Evolutionary conservation across 2,797 vertebrate genomes (phyloP).

Genomic region (Parotocinclus haroldoi): DNA sequence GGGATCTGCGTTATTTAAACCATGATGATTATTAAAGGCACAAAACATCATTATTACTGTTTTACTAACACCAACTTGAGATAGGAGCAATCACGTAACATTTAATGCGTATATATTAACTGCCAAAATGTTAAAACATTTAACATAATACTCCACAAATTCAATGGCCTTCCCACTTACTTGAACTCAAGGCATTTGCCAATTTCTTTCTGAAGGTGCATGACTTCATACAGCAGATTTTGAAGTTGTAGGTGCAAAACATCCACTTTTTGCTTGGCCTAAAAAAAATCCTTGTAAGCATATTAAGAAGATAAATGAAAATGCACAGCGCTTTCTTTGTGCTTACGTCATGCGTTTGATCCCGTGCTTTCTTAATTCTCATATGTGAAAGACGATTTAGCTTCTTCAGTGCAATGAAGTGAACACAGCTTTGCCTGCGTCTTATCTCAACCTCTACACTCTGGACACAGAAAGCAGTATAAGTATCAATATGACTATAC

Average conservation of each 20-base stretch:
- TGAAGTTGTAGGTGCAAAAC: conserved; percentile 94
- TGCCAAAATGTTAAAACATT: background rate
- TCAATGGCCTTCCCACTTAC: conserved; percentile 69
- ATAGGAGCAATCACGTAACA: too few relatives aligned
- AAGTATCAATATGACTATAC: too few relatives aligned
- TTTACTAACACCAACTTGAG: too few relatives aligned
- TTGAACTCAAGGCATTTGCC: conserved; percentile 98
- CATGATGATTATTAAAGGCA: too few relatives aligned
- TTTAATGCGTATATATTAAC: too few relatives aligned
- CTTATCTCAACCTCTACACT: conserved; percentile 83
- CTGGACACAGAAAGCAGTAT: conserved; percentile 56
- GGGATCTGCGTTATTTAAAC: conserved; percentile 73
- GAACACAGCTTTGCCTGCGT: conserved; percentile 87
- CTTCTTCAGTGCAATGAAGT: conserved; percentile 97
- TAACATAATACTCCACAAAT: too few relatives aligned
- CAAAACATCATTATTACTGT: too few relatives aligned
- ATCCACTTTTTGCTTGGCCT: conserved; percentile 95
- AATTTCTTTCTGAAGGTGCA: conserved; percentile 99
- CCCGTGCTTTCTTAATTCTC: conserved; percentile 89
- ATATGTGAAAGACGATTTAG: conserved; percentile 96
- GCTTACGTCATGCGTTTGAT: conserved; percentile 94
- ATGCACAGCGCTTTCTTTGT: too few relatives aligned
- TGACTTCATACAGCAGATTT: conserved; percentile 96
- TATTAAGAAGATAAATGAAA: background rate
- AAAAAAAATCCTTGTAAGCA: conserved; percentile 15